Base-by-base conservation (phyloP, 1,140 invertebrate genomes). In the Lepidostoma basale region DNA sequence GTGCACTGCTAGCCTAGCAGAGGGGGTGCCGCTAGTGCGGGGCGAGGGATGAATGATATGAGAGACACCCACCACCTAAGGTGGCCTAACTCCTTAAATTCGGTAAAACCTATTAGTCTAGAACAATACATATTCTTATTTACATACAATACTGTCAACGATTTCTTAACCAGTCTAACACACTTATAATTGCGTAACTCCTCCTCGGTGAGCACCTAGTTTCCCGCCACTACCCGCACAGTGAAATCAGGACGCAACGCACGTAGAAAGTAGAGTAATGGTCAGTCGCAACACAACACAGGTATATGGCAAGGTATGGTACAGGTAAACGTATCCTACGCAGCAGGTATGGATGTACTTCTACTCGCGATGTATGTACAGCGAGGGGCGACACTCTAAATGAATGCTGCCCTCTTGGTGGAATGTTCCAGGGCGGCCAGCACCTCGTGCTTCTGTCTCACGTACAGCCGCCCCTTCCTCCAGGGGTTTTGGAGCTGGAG, bases 401-500 rank as follows among this genome's bases (percentile, higher is more conserved):
- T 84, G 68, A 78, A 88, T 59, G 87, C 85, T 2, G 88, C 88
- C 70, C 89, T 89, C 72, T 90, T 90, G 74, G 89, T 90, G 60
- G 89, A 91, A 77, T 95, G 92, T 74, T 95, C 91, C 3, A 96
- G 84, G 9, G 94, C 94, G 0, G 94, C 93, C 9, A 95, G 80
- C 2, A 95, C 88, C 74, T 96, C 92, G 72, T 93, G 92, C 77
- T 94, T 95, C 74, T 93, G 90, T 23, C 96, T 82, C 0, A 98
- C 94, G 79, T 96, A 98, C 25, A 98, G 82, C 16, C 93, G 85
- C 0, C 96, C 96, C 75, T 94, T 94, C 58, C 93, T 91, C 96
- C 96, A 98, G 0, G 96, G 96, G 79, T 96, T 96, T 76, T 98
- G 95, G 22, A 98, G 80, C 73, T 95, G 90, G 1, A 98, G 81